A percentile compares a stretch with the other conserved stretches of the same genome.
These are phyloP conservation scores for Microctonus hyperodae DNA, from an alignment of 2,888 invertebrate species.

Conservation along the genomic window DNA sequence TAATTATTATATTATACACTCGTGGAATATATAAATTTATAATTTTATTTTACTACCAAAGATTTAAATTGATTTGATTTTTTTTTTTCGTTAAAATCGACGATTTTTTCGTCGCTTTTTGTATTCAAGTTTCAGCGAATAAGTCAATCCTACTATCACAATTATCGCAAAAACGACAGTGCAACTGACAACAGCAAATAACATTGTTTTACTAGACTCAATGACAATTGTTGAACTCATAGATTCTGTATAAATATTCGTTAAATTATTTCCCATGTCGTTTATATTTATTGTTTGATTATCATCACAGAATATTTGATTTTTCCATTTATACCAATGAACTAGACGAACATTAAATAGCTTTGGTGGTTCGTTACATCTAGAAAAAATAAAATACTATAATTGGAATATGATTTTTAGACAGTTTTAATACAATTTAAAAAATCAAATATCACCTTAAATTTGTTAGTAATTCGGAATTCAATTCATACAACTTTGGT, in stretches of 20 bases:
- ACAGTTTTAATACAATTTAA: background rate
- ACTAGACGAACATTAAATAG: slow-evolving; percentile 66
- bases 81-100: slow-evolving; percentile 46
- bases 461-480: slow-evolving; percentile 64
- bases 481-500: slow-evolving; percentile 63
- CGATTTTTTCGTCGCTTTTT: slow-evolving; percentile 35
- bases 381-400: slow-evolving; percentile 46
- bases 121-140: slow-evolving; percentile 43
- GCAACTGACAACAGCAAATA: slow-evolving; percentile 44
- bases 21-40: background rate
- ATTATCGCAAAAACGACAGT: slow-evolving; percentile 45
- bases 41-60: background rate
- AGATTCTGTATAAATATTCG: slow-evolving; percentile 34
- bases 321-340: slow-evolving; percentile 70
- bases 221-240: slow-evolving; percentile 16
- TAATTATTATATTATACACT: background rate
- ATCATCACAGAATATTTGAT: slow-evolving; percentile 63
- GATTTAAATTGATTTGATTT: background rate
- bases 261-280: slow-evolving; percentile 35
- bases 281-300: slow-evolving; percentile 39
- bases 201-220: slow-evolving; percentile 47
- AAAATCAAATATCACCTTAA: slow-evolving; percentile 62
- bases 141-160: slow-evolving; percentile 48
- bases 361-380: slow-evolving; percentile 66
- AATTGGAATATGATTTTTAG: background rate